These are phyloP conservation scores for Pachyuromys duprasi DNA, from an alignment of 2,797 vertebrate species.

Conservation along the genomic window DNA sequence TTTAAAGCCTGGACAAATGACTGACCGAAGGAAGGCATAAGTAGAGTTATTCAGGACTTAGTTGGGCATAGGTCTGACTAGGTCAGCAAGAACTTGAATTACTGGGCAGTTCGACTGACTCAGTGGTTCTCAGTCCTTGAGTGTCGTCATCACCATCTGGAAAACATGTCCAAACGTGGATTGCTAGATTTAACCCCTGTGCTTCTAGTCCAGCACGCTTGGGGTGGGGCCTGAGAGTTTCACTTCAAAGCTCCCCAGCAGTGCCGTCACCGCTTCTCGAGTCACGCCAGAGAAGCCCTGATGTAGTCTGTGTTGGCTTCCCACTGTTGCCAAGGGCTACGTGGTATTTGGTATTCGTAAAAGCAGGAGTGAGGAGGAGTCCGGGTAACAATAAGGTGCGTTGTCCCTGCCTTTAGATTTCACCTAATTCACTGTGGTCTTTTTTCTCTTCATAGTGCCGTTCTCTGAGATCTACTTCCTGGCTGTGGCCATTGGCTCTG, in stretches of 20 bases:
- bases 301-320: not conserved
- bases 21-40: not conserved
- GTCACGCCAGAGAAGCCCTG: not conserved
- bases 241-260: constrained; percentile 30
- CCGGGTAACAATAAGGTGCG: not conserved
- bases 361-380: not conserved
- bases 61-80: not conserved
- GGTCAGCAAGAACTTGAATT: constrained; percentile 27
- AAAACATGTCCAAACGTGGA: constrained; percentile 47
- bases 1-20: constrained; percentile 12
- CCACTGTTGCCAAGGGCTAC: not conserved
- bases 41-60: not conserved
- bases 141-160: not conserved
- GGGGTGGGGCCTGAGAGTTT: not conserved
- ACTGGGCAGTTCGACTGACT: not conserved
- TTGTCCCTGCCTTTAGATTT: not conserved
- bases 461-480: constrained; percentile 93
- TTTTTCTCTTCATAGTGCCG: constrained; percentile 72
- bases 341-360: not conserved
- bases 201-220: not conserved
- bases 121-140: not conserved
- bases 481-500: constrained; percentile 90
- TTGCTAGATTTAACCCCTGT: not conserved
- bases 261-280: not conserved
- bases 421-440: not conserved